A percentile compares a stretch with the other conserved stretches of the same genome.
phyloP scores from a whole-genome alignment of 2,113 vertebrate species.

The Chelonoidis abingdonii region DNA sequence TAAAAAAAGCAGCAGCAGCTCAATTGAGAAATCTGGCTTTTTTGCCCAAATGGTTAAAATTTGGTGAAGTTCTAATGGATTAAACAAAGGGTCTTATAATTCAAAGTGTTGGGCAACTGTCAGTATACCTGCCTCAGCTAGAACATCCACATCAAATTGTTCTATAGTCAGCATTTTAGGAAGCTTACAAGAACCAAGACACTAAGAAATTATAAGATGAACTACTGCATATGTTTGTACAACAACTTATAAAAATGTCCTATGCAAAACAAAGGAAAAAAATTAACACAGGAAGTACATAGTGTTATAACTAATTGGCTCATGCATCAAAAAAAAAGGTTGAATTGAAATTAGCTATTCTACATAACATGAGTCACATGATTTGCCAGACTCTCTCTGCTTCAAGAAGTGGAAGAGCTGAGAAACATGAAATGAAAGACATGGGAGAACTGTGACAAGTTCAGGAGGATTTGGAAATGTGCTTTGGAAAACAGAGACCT shows the following conservation, averaged over 20 bases:
- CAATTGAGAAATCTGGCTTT: neutral
- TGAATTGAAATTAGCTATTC: constrained; percentile 13
- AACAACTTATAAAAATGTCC: neutral
- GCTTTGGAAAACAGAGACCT: neutral
- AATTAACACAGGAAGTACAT: neutral
- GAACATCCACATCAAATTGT: neutral
- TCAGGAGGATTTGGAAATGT: constrained; percentile 2
- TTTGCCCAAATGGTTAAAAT: neutral
- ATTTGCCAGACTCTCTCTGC: neutral
- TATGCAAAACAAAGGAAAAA: neutral
- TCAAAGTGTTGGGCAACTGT: neutral
- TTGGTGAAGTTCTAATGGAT: neutral
- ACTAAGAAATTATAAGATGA: neutral
- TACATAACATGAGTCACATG: constrained; percentile 45
- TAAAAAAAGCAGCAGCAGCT: neutral
- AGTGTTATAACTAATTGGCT: neutral
- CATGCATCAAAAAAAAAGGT: neutral
- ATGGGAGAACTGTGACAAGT: constrained; percentile 5
- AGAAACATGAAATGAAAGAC: neutral
- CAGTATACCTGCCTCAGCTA: neutral
- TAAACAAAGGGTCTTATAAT: neutral
- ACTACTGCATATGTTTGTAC: neutral
- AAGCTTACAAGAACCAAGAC: neutral
- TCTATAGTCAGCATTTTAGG: neutral
- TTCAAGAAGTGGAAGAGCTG: neutral